Evolutionary conservation across 2,113 vertebrate species (phyloP), one percentile per base, ranked within the genome.

Genomic region (Rhadina sibilatrix): DNA sequence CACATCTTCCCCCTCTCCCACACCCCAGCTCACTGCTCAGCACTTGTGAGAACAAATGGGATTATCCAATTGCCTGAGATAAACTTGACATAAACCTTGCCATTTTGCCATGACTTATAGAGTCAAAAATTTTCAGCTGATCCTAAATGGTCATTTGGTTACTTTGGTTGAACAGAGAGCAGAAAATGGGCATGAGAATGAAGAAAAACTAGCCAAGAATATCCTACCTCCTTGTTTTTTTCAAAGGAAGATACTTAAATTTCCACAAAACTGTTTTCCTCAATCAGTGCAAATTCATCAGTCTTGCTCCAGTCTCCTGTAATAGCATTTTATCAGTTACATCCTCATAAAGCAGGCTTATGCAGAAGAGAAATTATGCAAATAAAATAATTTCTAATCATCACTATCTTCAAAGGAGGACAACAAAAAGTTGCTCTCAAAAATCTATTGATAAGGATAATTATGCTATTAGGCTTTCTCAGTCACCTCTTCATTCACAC

Each of bases 321-420:
- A 93, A 74, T 37, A 44, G 9, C 31, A 83, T 90, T 90, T 85
- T 90, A 50, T 85, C 66, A 74, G 27, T 82, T 61, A 80, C 0
- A 0, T 52, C 38, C 94, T 97, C 96, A 75, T 75, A 98, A 96
- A 97, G 97, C 90, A 98, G 37, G n/a, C 52, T 83, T 52, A 88
- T 80, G 90, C 44, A 75, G 64, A 90, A 82, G 57, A 78, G 9
- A 90, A 94, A 81, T 87, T 82, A 95, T 84, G 88, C 76, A 94
- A 92, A 94, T 71, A 88, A 76, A 90, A 83, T 83, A 0, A 78
- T 90, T 94, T 93, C 60, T 83, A 90, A 96, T 95, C 85, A 90
- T 71, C 53, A 83, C 63, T 66, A 47, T 63, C 79, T 86, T 90
- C 68, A 97, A 83, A 95, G 14, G 40, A 85, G 37, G 60, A 86